These are phyloP conservation scores for Rhyacophila brunnea DNA, from an alignment of 1,140 invertebrate species.

Conservation along the genomic window DNA sequence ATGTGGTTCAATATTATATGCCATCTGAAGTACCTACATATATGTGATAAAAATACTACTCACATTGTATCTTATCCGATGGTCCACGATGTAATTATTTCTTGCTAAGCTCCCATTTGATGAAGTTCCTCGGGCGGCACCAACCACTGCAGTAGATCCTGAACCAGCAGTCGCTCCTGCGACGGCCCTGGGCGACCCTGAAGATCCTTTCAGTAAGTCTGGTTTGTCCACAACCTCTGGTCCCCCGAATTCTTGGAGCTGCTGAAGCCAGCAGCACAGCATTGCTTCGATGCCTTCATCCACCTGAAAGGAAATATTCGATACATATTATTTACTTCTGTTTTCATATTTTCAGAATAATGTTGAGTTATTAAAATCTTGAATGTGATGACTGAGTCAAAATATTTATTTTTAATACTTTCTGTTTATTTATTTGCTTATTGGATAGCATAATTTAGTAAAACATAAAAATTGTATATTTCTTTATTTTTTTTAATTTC, in stretches of 20 bases:
- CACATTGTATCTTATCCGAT: slow-evolving; percentile 77
- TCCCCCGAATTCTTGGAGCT: slow-evolving; percentile 74
- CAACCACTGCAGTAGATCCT: slow-evolving; percentile 47
- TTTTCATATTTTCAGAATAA: too few relatives aligned
- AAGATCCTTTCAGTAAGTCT: slow-evolving; percentile 74
- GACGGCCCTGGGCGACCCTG: slow-evolving; percentile 62
- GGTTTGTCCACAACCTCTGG: slow-evolving; percentile 79
- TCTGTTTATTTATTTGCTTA: too few relatives aligned
- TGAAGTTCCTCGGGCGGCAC: slow-evolving; percentile 48
- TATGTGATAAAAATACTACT: too few relatives aligned
- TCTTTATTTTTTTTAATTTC: too few relatives aligned
- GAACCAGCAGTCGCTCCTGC: slow-evolving; percentile 45
- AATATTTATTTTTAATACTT: too few relatives aligned
- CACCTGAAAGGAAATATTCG: slow-evolving; percentile 57
- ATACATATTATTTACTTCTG: too few relatives aligned
- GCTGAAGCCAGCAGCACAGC: slow-evolving; percentile 78
- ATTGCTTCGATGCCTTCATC: slow-evolving; percentile 80
- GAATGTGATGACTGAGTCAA: too few relatives aligned
- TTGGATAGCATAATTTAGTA: too few relatives aligned
- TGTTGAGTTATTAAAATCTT: too few relatives aligned
- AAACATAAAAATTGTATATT: too few relatives aligned
- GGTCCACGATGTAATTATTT: slow-evolving; percentile 63
- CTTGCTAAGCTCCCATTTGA: slow-evolving; percentile 63
- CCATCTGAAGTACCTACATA: too few relatives aligned
- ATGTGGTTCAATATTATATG: too few relatives aligned